Base-by-base conservation (phyloP, 2,113 vertebrate species). In the Gymnocephalus cernua region DNA sequence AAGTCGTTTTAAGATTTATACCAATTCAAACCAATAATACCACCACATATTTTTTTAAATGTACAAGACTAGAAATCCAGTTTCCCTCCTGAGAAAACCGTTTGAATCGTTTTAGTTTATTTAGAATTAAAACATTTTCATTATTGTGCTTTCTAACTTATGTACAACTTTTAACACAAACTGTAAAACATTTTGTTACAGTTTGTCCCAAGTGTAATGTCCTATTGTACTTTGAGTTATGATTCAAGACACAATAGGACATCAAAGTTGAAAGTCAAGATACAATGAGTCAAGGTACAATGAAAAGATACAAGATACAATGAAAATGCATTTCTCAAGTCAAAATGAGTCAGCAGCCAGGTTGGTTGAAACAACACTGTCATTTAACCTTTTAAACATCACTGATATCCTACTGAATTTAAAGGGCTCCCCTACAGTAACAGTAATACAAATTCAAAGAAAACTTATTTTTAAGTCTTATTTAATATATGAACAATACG, bases 401-500 rank as follows among this genome's bases (percentile, higher is more conserved):
- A 29, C 45, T 18, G 13, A 72, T 57, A 19, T 81, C 54, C 58
- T 21, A 0, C 38, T 69, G 41, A 32, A 9, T 63, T n/a, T 71
- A 12, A 58, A 35, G 7, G 44, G 6, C 41, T 29, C 59, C 44
- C 56, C 6, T 56, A 66, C 11, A 32, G 32, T 50, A 54, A 53
- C 19, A 53, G 10, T 47, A 11, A 48, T 13, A 72, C 9, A 64
- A 64, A 27, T 13, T 2, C 10, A 79, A 61, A 65, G 6, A 50
- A 83, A 77, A 59, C 11, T 14, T 68, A 1, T 70, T 72, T 68
- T 53, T 3, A 48, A 80, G 61, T n/a, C 19, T 62, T 48, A 51
- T 62, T 69, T 27, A n/a, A 48, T 32, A 23, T 2, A 23, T 8
- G 18, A 85, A 82, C 71, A 75, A 77, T 53, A 25, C 53, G 70